phyloP scores from a whole-genome alignment of 2,797 vertebrate genomes.

The Salarias fasciatus region DNA sequence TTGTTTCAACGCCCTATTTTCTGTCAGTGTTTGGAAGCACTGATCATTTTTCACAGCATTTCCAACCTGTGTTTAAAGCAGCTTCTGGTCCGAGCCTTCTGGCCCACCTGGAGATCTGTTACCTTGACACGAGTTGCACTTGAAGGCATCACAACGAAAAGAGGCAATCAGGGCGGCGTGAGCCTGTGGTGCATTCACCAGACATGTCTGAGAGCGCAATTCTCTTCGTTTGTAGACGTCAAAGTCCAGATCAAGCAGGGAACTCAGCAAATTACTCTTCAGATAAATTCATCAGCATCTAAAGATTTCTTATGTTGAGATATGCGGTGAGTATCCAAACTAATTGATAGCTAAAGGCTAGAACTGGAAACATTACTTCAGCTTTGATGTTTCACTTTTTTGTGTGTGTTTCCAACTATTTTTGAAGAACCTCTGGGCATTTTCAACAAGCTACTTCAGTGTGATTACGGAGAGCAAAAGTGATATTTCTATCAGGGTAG shows the following conservation, averaged over 20 bases:
- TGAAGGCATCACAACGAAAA: slow-evolving; percentile 8
- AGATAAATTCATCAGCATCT: background rate
- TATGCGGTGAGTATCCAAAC: background rate
- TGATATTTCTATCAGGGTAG: background rate
- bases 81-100: slow-evolving; percentile 18
- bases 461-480: background rate
- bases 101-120: slow-evolving; percentile 16
- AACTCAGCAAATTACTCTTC: background rate
- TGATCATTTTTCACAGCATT: too few relatives aligned
- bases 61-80: slow-evolving; percentile 7
- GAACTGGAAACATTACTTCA: background rate
- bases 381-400: background rate
- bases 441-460: background rate
- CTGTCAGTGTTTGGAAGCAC: too few relatives aligned
- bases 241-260: background rate
- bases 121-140: slow-evolving; percentile 5
- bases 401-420: background rate
- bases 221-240: too few relatives aligned
- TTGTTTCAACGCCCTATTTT: too few relatives aligned
- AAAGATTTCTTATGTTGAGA: background rate
- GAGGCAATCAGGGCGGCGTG: background rate
- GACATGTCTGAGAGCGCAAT: background rate
- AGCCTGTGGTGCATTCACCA: background rate
- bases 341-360: background rate
- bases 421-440: background rate